phyloP scores from a whole-genome alignment of 2,797 vertebrate genomes.

The Moxostoma hubbsi region DNA sequence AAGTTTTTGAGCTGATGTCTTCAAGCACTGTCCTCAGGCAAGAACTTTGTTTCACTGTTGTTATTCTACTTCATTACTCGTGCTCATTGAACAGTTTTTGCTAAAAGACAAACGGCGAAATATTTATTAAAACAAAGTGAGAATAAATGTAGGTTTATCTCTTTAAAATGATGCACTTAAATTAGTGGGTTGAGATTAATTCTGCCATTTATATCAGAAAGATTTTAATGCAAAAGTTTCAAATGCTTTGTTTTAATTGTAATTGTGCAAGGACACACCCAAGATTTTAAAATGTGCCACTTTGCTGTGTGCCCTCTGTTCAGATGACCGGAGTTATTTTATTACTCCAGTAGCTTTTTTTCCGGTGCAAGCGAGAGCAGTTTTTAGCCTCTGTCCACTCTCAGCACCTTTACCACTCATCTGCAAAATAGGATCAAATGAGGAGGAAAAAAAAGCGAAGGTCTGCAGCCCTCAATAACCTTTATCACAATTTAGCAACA shows the following conservation, averaged over 20 bases:
- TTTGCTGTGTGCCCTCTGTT: constrained; percentile 33
- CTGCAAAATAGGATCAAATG: constrained; percentile 75
- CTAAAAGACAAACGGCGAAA: not conserved
- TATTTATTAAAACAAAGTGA: not conserved
- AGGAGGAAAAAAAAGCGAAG: constrained; percentile 76
- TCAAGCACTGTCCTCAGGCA: constrained; percentile 2
- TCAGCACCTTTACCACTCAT: constrained; percentile 77
- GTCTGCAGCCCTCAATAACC: constrained; percentile 83
- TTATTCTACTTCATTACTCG: not conserved
- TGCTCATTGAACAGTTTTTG: constrained; percentile 6
- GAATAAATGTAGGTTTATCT: not conserved
- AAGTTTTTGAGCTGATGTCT: constrained; percentile 4
- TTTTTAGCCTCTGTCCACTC: constrained; percentile 76
- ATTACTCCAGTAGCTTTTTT: constrained; percentile 77
- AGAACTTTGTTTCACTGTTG: not conserved
- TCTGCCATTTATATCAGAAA: constrained; percentile 19
- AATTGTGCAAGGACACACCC: constrained; percentile 73
- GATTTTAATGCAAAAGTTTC: not conserved
- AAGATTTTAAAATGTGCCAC: constrained; percentile 67
- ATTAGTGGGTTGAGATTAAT: not conserved
- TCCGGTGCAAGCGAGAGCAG: constrained; percentile 63
- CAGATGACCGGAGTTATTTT: constrained; percentile 62
- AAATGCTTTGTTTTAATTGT: constrained; percentile 62
- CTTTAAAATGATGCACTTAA: constrained; percentile 1
- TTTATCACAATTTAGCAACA: constrained; percentile 89